phyloP scores from a whole-genome alignment of 2,888 invertebrate genomes.

The Chorisops tibialis region DNA sequence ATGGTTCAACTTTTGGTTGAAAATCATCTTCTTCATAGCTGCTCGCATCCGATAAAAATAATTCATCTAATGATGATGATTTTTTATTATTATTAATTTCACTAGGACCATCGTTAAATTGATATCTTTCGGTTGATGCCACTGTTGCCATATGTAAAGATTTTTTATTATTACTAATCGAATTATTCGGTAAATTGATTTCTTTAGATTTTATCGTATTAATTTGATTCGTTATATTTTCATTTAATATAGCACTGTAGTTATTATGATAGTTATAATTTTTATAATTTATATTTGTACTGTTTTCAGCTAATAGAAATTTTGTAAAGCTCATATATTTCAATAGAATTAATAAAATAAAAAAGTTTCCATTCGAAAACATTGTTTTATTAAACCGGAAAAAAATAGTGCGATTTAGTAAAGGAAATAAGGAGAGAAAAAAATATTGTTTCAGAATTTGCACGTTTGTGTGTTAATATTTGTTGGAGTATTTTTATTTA shows the following conservation, averaged over 20 bases:
- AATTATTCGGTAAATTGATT: not conserved
- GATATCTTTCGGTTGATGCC: not conserved
- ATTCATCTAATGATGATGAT: not conserved
- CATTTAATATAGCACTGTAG: constrained; percentile 1
- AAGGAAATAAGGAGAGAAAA: too few relatives aligned
- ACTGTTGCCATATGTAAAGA: constrained; percentile 15
- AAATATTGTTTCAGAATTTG: too few relatives aligned
- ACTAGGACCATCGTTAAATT: not conserved
- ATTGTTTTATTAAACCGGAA: constrained; percentile 34
- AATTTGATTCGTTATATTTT: constrained; percentile 1
- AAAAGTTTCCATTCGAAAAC: constrained; percentile 40
- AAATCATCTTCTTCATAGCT: not conserved
- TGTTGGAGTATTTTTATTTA: too few relatives aligned
- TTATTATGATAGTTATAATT: constrained; percentile 30
- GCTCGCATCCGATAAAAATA: not conserved
- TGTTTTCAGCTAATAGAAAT: constrained; percentile 37
- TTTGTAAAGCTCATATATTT: constrained; percentile 36
- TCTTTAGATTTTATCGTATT: constrained; percentile 4
- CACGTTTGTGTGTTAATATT: too few relatives aligned
- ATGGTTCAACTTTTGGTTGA: constrained; percentile 2
- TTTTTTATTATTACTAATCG: constrained; percentile 16
- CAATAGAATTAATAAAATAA: constrained; percentile 38
- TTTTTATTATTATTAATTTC: not conserved
- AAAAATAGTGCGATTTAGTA: too few relatives aligned
- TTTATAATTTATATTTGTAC: constrained; percentile 34